Percentiles rank a stretch among this genome's conserved stretches.
Conservation (phyloP, 2,797 vertebrate genomes). For the Okamejei kenojei region DNA sequence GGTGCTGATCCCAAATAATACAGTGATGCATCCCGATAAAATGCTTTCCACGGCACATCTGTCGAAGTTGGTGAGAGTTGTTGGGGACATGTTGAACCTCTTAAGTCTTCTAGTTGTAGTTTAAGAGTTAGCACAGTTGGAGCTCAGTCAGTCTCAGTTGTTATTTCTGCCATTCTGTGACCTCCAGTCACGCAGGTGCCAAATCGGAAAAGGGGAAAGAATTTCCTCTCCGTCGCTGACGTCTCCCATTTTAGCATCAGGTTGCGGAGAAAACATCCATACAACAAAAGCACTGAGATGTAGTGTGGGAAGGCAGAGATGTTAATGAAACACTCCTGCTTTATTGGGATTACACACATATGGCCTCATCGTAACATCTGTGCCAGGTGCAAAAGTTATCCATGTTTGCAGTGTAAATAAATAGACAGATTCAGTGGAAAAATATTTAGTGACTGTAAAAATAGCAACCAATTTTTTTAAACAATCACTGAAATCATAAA, state of each 20-base stretch:
- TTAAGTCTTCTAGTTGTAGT: no score
- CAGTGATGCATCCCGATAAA: no score
- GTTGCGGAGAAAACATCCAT: background rate
- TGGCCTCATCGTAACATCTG: conserved; percentile 14
- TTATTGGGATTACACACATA: background rate
- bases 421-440: background rate
- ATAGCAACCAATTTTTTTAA: background rate
- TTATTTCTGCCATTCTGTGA: background rate
- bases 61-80: no score
- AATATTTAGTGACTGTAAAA: background rate
- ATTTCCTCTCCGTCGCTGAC: background rate
- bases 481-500: no score
- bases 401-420: conserved; percentile 2
- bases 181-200: background rate
- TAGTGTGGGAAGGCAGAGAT: background rate
- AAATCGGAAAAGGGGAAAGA: background rate
- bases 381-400: conserved; percentile 24
- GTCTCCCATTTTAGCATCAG: background rate
- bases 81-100: no score
- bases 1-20: no score
- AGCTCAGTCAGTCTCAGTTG: background rate
- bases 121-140: background rate
- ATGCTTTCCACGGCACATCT: no score
- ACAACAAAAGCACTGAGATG: background rate
- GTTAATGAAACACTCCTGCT: no score